Evolutionary conservation across 2,113 vertebrate species (phyloP).

Genomic region (Myiagra hebetior): DNA sequence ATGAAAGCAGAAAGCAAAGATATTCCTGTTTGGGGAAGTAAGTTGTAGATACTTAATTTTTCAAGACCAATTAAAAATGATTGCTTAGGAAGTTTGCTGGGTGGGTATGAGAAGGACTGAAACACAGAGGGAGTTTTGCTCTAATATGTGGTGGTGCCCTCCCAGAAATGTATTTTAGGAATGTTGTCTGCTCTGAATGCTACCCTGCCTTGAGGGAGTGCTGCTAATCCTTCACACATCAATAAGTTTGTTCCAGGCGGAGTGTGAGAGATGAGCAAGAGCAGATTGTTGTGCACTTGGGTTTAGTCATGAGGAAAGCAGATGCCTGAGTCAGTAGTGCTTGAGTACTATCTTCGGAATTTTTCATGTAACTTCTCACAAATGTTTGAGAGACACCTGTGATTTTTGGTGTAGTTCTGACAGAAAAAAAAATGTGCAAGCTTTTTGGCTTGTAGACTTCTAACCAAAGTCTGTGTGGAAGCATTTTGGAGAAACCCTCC

Average conservation of each 20-base stretch:
- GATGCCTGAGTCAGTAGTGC: neutral
- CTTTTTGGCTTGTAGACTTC: neutral
- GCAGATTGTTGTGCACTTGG: neutral
- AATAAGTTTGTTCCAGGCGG: neutral
- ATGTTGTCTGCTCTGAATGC: neutral
- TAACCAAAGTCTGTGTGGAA: neutral
- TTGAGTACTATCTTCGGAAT: neutral
- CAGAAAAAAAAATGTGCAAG: neutral
- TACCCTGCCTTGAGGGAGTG: neutral
- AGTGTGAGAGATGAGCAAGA: neutral
- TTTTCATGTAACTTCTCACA: neutral
- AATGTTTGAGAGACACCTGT: neutral
- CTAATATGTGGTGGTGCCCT: neutral
- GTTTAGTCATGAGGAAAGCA: neutral
- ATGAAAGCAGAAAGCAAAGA: slow-evolving; percentile 92
- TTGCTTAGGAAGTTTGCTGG: neutral
- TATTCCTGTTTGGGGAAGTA: slow-evolving; percentile 96
- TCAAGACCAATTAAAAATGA: neutral
- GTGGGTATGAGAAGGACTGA: neutral
- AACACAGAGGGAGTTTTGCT: neutral
- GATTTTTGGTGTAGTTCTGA: neutral
- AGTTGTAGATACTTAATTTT: slow-evolving; percentile 67
- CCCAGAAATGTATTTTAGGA: neutral
- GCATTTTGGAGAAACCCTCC: neutral
- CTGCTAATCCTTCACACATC: neutral